A percentile compares a stretch with the other conserved stretches of the same genome.
Evolutionary conservation across 2,113 vertebrate genomes (phyloP).

Genomic region (Bufo bufo): DNA sequence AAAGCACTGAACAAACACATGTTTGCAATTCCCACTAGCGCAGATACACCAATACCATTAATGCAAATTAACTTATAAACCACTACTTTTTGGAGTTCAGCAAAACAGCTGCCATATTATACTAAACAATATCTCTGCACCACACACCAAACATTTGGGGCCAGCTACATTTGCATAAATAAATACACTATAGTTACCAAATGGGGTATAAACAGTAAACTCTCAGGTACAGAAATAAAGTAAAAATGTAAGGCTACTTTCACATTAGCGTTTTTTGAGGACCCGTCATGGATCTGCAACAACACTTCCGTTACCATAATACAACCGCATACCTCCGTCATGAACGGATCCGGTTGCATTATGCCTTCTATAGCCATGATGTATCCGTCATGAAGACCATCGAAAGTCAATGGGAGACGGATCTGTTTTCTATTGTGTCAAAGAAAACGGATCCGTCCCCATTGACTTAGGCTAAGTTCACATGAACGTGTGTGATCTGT

Average conservation of each 20-base stretch:
- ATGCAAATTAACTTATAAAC: constrained; percentile 44
- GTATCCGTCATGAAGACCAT: too few relatives aligned
- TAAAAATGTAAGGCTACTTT: neutral
- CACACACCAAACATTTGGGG: constrained; percentile 10
- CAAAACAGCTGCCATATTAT: constrained; percentile 30
- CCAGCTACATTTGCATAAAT: neutral
- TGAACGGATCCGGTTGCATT: too few relatives aligned
- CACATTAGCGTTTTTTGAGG: too few relatives aligned
- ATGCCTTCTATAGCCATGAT: too few relatives aligned
- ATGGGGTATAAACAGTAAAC: neutral
- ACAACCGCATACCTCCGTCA: too few relatives aligned
- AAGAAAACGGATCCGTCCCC: too few relatives aligned
- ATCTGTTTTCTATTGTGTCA: too few relatives aligned
- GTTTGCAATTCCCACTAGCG: constrained; percentile 32
- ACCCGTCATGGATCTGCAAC: too few relatives aligned
- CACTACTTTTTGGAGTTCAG: constrained; percentile 26
- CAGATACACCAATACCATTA: constrained; percentile 34
- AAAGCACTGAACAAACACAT: constrained; percentile 43
- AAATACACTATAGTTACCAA: neutral
- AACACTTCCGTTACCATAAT: too few relatives aligned
- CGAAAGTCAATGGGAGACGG: too few relatives aligned
- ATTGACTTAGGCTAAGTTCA: too few relatives aligned
- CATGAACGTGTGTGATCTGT: too few relatives aligned
- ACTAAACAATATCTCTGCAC: constrained; percentile 4
- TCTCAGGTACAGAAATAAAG: neutral